A percentile compares a stretch with the other conserved stretches of the same genome.
These are phyloP conservation scores for Epinephelus fuscoguttatus DNA, from an alignment of 2,113 vertebrate genomes.

Conservation along the genomic window DNA sequence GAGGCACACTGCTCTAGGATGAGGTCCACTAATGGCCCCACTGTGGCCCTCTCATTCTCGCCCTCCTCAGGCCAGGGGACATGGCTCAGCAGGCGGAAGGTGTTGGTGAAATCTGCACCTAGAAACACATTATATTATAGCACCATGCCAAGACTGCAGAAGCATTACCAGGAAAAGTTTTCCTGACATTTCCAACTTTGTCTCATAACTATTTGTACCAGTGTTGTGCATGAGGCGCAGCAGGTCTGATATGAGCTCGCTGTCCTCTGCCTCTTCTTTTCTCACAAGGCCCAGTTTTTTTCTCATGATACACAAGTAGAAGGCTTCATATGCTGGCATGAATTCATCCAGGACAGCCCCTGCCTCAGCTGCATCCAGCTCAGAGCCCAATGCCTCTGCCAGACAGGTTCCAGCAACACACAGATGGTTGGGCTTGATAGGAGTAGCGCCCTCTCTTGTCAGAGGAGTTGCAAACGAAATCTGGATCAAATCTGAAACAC, in stretches of 20 bases:
- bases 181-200: neutral
- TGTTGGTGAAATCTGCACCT: slow-evolving; percentile 94
- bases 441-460: slow-evolving; percentile 91
- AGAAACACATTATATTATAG: slow-evolving; percentile 8
- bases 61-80: slow-evolving; percentile 75
- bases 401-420: slow-evolving; percentile 95
- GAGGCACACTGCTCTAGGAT: slow-evolving; percentile 88
- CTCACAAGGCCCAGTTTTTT: slow-evolving; percentile 90
- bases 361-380: slow-evolving; percentile 85
- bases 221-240: slow-evolving; percentile 91
- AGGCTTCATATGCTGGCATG: slow-evolving; percentile 85
- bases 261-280: slow-evolving; percentile 85
- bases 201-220: slow-evolving; percentile 74
- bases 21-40: slow-evolving; percentile 79
- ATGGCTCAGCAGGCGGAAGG: slow-evolving; percentile 86
- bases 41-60: slow-evolving; percentile 34
- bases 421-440: slow-evolving; percentile 90
- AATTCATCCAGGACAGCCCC: slow-evolving; percentile 87
- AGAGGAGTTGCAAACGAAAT: slow-evolving; percentile 92
- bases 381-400: slow-evolving; percentile 90
- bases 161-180: neutral
- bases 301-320: slow-evolving; percentile 91
- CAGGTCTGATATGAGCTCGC: slow-evolving; percentile 84
- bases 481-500: slow-evolving; percentile 90
- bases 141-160: neutral